These are phyloP conservation scores for Phaonia tiefii DNA, from an alignment of 2,888 invertebrate genomes.

Conservation along the genomic window DNA sequence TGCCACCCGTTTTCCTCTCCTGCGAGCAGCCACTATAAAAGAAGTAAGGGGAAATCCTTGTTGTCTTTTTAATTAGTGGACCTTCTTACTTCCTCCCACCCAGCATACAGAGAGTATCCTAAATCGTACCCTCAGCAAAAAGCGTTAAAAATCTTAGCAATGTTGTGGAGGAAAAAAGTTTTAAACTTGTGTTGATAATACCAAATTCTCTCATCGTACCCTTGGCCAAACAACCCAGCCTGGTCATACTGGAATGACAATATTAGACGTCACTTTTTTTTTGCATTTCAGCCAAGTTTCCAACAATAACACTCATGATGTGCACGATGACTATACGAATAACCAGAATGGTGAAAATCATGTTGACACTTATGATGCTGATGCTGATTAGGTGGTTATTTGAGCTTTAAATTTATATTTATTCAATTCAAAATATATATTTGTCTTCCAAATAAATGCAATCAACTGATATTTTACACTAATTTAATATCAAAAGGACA, in stretches of 20 bases:
- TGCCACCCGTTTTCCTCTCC: too few relatives aligned
- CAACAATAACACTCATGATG: too few relatives aligned
- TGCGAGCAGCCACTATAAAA: too few relatives aligned
- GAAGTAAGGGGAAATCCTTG: constrained; percentile 50
- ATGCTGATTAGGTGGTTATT: constrained; percentile 4
- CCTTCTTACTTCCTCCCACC: constrained; percentile 25
- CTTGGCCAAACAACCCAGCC: neutral
- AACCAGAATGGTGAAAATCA: constrained; percentile 24
- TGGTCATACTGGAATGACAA: constrained; percentile 9
- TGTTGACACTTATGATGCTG: constrained; percentile 24
- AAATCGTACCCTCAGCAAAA: neutral
- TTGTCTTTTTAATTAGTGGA: constrained; percentile 62
- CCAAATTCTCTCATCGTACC: constrained; percentile 14
- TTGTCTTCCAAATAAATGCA: neutral
- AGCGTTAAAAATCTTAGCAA: constrained; percentile 2
- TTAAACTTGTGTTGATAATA: constrained; percentile 26
- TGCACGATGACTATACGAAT: neutral
- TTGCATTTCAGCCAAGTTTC: constrained; percentile 48
- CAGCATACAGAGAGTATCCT: neutral
- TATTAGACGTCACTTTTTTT: constrained; percentile 36
- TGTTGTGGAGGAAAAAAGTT: neutral
- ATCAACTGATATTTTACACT: constrained; percentile 23
- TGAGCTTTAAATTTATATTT: constrained; percentile 3
- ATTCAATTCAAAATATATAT: neutral
- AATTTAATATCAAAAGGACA: constrained; percentile 14